These are phyloP conservation scores for Pogonognathellus flavescens DNA, from an alignment of 1,140 invertebrate genomes.

Conservation along the genomic window DNA sequence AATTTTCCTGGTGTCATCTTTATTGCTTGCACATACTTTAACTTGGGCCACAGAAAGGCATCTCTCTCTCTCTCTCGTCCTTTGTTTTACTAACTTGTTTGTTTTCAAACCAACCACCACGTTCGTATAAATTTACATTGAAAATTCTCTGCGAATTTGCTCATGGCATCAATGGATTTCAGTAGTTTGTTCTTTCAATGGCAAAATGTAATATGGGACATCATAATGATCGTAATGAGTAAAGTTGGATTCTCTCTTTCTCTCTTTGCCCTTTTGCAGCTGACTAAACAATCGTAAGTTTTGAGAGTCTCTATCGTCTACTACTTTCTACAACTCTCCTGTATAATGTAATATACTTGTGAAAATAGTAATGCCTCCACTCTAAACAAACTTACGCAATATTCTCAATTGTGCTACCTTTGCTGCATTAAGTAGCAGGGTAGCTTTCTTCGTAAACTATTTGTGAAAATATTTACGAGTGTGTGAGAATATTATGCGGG, in stretches of 20 bases:
- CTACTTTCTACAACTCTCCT: no score
- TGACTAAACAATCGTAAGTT: no score
- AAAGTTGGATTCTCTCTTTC: constrained; percentile 15
- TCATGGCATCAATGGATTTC: constrained; percentile 17
- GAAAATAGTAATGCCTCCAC: neutral
- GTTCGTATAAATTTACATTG: constrained; percentile 9
- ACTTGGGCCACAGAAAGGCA: neutral
- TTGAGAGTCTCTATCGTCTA: no score
- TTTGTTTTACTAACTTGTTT: constrained; percentile 36
- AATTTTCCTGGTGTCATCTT: constrained; percentile 33
- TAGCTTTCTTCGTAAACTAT: constrained; percentile 7
- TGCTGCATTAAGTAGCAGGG: neutral
- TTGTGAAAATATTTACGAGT: neutral
- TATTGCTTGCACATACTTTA: constrained; percentile 41
- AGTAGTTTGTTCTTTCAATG: constrained; percentile 34
- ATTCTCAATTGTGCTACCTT: neutral
- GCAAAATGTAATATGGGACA: constrained; percentile 13
- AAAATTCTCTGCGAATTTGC: constrained; percentile 16
- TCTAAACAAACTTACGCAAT: neutral
- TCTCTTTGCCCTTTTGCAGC: no score
- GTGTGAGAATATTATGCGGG: neutral
- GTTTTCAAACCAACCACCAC: neutral
- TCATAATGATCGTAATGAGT: constrained; percentile 32
- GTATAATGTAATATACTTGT: no score
- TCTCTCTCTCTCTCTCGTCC: neutral